Percentiles rank a stretch among this genome's conserved stretches.
These are phyloP conservation scores for Monopterus albus DNA, from an alignment of 2,113 vertebrate species.

Conservation along the genomic window DNA sequence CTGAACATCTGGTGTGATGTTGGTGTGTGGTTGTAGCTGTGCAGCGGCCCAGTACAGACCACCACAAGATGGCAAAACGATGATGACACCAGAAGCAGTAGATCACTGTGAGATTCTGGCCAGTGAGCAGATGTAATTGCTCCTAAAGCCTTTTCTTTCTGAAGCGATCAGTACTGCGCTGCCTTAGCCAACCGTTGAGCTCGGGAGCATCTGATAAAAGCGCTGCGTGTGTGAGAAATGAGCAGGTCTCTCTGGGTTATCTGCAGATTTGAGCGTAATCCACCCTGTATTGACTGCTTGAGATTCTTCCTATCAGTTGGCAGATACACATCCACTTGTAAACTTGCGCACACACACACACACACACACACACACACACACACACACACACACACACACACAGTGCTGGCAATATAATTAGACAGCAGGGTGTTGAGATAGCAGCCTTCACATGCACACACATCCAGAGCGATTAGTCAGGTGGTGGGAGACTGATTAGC, in stretches of 20 bases:
- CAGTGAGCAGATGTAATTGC: constrained; percentile 1
- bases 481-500: constrained; percentile 25
- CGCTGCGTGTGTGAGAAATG: not conserved
- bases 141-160: constrained; percentile 12
- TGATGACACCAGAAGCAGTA: not conserved
- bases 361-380: not conserved
- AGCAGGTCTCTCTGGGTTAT: too few species aligned
- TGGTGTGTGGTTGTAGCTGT: too few species aligned
- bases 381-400: not conserved
- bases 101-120: not conserved
- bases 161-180: not conserved
- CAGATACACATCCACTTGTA: not conserved
- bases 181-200: not conserved
- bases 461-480: constrained; percentile 34
- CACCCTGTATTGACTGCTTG: constrained; percentile 44
- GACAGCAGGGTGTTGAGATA: not conserved
- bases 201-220: not conserved
- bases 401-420: constrained; percentile 46
- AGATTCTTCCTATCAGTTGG: constrained; percentile 23
- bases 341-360: not conserved
- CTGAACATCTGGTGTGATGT: too few species aligned
- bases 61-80: too few species aligned
- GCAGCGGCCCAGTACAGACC: too few species aligned
- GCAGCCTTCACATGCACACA: not conserved
- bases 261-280: constrained; percentile 45